Base-by-base conservation (phyloP, 2,888 invertebrate species). In the Mythimna lalbum region DNA sequence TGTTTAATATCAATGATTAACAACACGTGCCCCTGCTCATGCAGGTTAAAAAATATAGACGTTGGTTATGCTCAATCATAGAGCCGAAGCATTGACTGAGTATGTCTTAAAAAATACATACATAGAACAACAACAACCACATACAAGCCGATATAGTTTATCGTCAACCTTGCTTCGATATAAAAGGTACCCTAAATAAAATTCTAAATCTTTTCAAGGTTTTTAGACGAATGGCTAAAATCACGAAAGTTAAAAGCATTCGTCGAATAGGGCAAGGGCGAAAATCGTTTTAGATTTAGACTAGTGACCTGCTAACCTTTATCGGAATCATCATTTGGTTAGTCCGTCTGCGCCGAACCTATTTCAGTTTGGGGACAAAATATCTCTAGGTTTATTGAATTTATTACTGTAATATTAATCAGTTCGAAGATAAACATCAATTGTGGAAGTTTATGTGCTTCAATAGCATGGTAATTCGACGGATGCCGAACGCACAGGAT, bases 271-370 rank as follows among this genome's bases (percentile, higher is more conserved):
- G n/a, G 4, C 14, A 31, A 23, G 21, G 14, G 19, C 31, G 36
- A 21, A 27, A 33, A 53, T n/a, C 23, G 5, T 63, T 57, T 73
- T 14, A 53, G 6, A 36, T 43, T 19, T 39, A n/a, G 21, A 49
- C 57, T 10, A 21, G 31, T 70, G 39, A 33, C 27, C 27, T 2
- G 19, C 19, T 63, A 36, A 71, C 36, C 23, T 62, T 73, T 36
- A 63, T 14, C n/a, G 23, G 23, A n/a, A 52, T 23, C 57, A 43
- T 23, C 23, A 23, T 39, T 52, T 43, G 27, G 6, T 72, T 52
- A 33, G 61, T 63, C 27, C 6, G 14, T 21, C 63, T 19, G 14
- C 19, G 19, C 2, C 14, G 47, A 53, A 63, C 2, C 62, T 52
- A 53, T 47, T 27, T 21, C 27, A 0, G 21, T 55, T 63, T 23